Evolutionary conservation across 2,888 invertebrate species (phyloP).

Genomic region (Incurvaria masculella): DNA sequence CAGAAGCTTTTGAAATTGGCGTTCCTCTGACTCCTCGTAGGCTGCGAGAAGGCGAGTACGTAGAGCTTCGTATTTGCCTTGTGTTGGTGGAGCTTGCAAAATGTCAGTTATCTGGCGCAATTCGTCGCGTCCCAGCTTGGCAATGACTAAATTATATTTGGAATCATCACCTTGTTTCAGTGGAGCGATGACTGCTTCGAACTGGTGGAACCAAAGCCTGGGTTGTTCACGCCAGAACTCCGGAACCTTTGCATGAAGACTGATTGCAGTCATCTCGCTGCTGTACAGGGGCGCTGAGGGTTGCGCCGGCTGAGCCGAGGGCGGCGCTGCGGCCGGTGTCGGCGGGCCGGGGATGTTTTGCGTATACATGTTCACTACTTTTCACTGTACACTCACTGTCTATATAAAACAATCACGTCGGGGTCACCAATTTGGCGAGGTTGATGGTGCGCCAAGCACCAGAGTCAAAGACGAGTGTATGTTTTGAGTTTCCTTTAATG

Average conservation of each 20-base stretch:
- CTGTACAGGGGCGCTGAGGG: no score
- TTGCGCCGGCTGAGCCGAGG: no score
- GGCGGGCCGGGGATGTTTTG: no score
- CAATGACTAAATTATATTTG: background rate
- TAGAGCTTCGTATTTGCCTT: conserved; percentile 1
- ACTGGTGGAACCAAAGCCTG: background rate
- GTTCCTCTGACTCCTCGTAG: conserved; percentile 12
- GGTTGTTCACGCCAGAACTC: background rate
- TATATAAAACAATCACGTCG: no score
- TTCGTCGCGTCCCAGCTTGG: background rate
- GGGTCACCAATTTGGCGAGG: no score
- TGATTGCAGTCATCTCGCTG: no score
- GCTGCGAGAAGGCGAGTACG: background rate
- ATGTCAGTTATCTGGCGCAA: conserved; percentile 2
- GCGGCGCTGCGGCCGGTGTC: no score
- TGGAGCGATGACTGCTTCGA: background rate
- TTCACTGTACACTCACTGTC: no score
- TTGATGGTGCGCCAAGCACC: no score
- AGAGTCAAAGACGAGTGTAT: no score
- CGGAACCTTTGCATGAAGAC: background rate
- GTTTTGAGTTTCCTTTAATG: no score
- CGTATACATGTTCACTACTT: no score
- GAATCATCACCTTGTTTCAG: background rate
- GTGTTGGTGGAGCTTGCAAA: background rate
- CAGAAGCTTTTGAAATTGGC: conserved; percentile 5